Percentiles rank a stretch among this genome's conserved stretches.
phyloP scores from a whole-genome alignment of 2,888 invertebrate genomes.

The Oasisia sp. region DNA sequence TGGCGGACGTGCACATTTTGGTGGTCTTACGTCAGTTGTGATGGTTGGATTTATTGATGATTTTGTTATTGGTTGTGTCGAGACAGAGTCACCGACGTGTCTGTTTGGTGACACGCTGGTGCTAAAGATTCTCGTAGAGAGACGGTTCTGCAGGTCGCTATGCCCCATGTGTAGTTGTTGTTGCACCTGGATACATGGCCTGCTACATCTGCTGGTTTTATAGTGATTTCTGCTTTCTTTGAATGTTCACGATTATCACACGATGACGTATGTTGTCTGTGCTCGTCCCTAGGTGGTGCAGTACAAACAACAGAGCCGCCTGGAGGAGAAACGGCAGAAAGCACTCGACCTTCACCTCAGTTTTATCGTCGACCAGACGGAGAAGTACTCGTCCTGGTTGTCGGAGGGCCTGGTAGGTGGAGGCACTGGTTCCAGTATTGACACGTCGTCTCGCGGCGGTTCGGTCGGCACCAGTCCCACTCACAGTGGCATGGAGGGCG shows the following conservation, averaged over 20 bases:
- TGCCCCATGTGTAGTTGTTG: not conserved
- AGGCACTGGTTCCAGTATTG: constrained; percentile 18
- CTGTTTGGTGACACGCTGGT: not conserved
- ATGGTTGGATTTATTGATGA: not conserved
- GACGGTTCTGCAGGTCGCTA: not conserved
- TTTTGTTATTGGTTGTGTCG: not conserved
- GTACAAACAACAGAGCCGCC: constrained; percentile 88
- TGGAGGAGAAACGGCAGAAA: constrained; percentile 93
- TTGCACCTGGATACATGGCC: constrained; percentile 13
- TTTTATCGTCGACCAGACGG: constrained; percentile 98
- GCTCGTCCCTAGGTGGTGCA: constrained; percentile 85
- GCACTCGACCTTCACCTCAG: constrained; percentile 95
- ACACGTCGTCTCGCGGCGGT: constrained; percentile 26
- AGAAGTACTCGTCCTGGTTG: constrained; percentile 83
- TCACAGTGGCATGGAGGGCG: constrained; percentile 20
- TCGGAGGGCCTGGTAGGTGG: constrained; percentile 57
- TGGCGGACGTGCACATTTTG: too few relatives aligned
- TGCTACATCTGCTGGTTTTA: not conserved
- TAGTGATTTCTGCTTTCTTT: too few relatives aligned
- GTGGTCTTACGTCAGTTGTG: too few relatives aligned
- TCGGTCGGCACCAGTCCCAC: constrained; percentile 32
- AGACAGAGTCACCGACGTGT: not conserved
- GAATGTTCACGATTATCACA: too few relatives aligned
- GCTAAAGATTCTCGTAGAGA: not conserved
- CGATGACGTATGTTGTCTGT: not conserved